Percentiles rank a stretch among this genome's conserved stretches.
Evolutionary conservation across 1,140 invertebrate species (phyloP).

Genomic region (Drosophila tropicalis): DNA sequence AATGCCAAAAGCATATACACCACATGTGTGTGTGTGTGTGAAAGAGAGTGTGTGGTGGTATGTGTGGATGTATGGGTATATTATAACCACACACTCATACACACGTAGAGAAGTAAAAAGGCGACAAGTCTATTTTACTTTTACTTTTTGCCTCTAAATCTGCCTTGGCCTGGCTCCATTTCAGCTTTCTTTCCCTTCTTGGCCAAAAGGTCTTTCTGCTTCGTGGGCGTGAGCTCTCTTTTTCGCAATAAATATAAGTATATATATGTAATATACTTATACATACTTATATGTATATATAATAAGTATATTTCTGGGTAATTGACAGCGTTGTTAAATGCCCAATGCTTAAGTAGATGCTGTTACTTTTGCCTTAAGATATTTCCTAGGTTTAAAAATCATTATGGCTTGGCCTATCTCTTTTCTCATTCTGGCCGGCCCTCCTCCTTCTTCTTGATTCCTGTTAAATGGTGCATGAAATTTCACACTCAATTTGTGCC

Average conservation of each 20-base stretch:
- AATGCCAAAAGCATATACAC: constrained; percentile 29
- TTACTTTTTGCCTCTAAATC: constrained; percentile 10
- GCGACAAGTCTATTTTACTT: constrained; percentile 67
- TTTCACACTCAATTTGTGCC: constrained; percentile 75
- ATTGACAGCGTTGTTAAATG: constrained; percentile 62
- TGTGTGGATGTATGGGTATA: constrained; percentile 15
- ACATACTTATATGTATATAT: constrained; percentile 28
- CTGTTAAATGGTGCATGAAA: constrained; percentile 76
- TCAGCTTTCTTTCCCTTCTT: not conserved
- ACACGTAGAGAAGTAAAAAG: constrained; percentile 28
- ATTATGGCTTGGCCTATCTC: constrained; percentile 15
- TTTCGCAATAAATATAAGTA: constrained; percentile 12
- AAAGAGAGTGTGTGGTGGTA: not conserved
- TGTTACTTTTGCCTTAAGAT: constrained; percentile 31
- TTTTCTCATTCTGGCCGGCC: not conserved
- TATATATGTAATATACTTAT: not conserved
- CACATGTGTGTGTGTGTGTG: too few relatives aligned
- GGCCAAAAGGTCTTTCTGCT: too few relatives aligned
- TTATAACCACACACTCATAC: constrained; percentile 36
- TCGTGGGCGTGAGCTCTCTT: constrained; percentile 38
- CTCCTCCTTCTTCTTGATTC: constrained; percentile 5
- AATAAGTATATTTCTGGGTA: constrained; percentile 56
- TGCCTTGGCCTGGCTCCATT: constrained; percentile 42
- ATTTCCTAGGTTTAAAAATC: constrained; percentile 51
- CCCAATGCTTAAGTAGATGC: constrained; percentile 36